A percentile compares a stretch with the other conserved stretches of the same genome.
phyloP scores from a whole-genome alignment of 2,888 invertebrate species.

The Lochmaea crataegi region DNA sequence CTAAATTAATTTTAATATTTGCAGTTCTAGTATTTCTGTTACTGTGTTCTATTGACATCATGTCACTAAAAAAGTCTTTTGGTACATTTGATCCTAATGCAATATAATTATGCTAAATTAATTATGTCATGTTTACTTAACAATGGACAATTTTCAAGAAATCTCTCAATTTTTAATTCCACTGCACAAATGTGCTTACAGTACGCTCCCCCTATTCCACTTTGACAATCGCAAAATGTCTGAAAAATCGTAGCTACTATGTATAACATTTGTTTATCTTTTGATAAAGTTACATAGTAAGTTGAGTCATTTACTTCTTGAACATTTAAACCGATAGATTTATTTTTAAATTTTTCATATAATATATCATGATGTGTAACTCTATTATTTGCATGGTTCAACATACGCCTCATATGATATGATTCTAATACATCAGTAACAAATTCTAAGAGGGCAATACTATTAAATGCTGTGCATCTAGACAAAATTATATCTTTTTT shows the following conservation, averaged over 20 bases:
- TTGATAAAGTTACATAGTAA: slow-evolving; percentile 1
- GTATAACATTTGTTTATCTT: slow-evolving; percentile 19
- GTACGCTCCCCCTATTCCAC: slow-evolving; percentile 16
- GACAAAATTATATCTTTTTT: too few relatives aligned
- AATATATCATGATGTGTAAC: too few relatives aligned
- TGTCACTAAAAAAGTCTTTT: too few relatives aligned
- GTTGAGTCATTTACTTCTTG: slow-evolving; percentile 15
- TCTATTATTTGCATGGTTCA: too few relatives aligned
- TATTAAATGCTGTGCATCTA: neutral
- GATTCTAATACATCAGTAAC: slow-evolving; percentile 17
- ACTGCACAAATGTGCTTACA: slow-evolving; percentile 27
- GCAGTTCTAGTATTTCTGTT: too few relatives aligned
- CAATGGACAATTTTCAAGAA: slow-evolving; percentile 18
- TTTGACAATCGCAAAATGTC: slow-evolving; percentile 2
- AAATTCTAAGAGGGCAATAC: slow-evolving; percentile 12
- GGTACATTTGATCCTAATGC: slow-evolving; percentile 18
- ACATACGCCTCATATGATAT: slow-evolving; percentile 15
- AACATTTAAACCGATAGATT: neutral
- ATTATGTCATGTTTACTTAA: slow-evolving; percentile 19
- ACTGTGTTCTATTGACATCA: too few relatives aligned
- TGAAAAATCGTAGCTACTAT: slow-evolving; percentile 14
- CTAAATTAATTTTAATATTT: too few relatives aligned
- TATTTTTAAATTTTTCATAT: neutral
- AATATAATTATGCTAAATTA: slow-evolving; percentile 21
- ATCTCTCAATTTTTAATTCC: slow-evolving; percentile 18